Conservation (phyloP, 2,797 vertebrate genomes). For the Falco berigora region DNA sequence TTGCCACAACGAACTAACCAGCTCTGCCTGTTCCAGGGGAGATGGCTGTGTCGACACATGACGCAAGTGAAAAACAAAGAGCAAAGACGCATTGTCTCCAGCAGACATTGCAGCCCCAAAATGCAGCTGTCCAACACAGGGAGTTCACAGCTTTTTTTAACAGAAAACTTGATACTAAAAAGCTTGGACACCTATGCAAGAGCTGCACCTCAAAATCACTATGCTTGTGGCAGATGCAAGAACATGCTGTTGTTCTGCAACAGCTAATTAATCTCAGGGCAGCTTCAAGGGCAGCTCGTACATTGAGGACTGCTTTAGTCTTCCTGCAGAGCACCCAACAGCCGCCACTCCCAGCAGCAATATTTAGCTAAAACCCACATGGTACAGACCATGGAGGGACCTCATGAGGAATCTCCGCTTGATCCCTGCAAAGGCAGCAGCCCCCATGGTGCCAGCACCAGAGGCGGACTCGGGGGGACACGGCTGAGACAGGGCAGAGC, state of each 20-base stretch:
- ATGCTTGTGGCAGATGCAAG: fast-evolving
- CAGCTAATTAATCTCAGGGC: not conserved
- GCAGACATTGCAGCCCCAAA: fast-evolving
- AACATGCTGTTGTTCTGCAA: not conserved
- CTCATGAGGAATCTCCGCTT: not conserved
- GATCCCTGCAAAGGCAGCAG: not conserved
- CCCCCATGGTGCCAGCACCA: fast-evolving
- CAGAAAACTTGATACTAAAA: not conserved
- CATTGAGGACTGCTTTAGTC: not conserved
- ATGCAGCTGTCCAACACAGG: fast-evolving
- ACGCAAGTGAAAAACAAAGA: not conserved
- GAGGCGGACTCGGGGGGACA: not conserved
- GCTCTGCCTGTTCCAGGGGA: not conserved
- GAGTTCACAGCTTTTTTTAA: not conserved
- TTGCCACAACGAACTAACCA: not conserved
- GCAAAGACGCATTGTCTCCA: not conserved
- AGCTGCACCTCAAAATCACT: not conserved
- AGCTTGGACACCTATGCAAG: not conserved
- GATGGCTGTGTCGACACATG: fast-evolving
- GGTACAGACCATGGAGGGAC: not conserved
- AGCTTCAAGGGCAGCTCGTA: not conserved
- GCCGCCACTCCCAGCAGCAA: not conserved
- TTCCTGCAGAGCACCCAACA: not conserved
- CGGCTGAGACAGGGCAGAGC: not conserved
- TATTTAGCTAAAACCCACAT: fast-evolving